Percentiles rank a stretch among this genome's conserved stretches.
phyloP scores from a whole-genome alignment of 2,888 invertebrate species.

The Ernsta delagoae region DNA sequence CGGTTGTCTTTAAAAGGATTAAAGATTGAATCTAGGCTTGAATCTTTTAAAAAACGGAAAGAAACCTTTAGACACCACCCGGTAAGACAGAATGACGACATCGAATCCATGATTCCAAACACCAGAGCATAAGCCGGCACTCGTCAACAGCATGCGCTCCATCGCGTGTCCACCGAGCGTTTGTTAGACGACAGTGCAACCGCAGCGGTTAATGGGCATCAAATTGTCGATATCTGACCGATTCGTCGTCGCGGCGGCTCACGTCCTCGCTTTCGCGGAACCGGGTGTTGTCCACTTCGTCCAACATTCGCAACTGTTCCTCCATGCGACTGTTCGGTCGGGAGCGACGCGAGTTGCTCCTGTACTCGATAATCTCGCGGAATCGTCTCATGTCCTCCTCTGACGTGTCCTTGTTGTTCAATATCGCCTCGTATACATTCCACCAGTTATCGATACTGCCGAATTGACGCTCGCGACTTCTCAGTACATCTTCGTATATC shows the following conservation, averaged over 20 bases:
- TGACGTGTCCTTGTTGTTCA: constrained; percentile 61
- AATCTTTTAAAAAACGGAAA: too few species aligned
- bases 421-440: constrained; percentile 72
- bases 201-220: constrained; percentile 48
- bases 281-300: constrained; percentile 66
- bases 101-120: constrained; percentile 30
- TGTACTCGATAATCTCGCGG: constrained; percentile 57
- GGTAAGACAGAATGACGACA: constrained; percentile 30
- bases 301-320: constrained; percentile 70
- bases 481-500: constrained; percentile 76
- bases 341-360: constrained; percentile 54
- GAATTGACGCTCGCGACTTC: constrained; percentile 73
- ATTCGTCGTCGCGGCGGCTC: constrained; percentile 61
- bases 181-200: constrained; percentile 40
- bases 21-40: too few species aligned
- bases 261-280: constrained; percentile 71
- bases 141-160: constrained; percentile 49
- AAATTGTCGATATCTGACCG: constrained; percentile 64
- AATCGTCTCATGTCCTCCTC: constrained; percentile 63
- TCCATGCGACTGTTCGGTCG: constrained; percentile 71
- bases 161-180: constrained; percentile 46
- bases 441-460: constrained; percentile 81
- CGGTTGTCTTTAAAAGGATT: too few species aligned
- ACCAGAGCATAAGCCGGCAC: constrained; percentile 25
- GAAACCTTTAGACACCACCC: constrained; percentile 45